Conservation (phyloP, 92 coral and sea anemone genomes). For the Umimayanthus kanabou region DNA sequence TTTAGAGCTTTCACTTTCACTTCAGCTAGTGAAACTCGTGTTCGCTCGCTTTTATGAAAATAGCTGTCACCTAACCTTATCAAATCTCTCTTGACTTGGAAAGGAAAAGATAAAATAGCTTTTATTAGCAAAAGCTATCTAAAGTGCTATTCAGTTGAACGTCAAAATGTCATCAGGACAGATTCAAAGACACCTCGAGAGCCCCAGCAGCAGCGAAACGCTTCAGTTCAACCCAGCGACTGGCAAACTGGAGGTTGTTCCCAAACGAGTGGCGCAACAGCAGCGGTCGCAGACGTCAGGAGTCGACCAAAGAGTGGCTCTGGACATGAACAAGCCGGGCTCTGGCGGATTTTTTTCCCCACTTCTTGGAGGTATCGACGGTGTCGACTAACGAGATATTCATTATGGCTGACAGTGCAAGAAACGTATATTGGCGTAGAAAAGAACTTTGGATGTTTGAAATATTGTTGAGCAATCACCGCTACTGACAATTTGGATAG, state of each 20-base stretch:
- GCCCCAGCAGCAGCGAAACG: constrained; percentile 44
- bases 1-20: background rate
- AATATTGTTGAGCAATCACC: background rate
- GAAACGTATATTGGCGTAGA: background rate
- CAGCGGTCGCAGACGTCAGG: constrained; percentile 13
- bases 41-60: too few species aligned
- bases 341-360: constrained; percentile 66
- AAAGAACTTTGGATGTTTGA: background rate
- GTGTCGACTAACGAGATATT: too few species aligned
- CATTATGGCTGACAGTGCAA: constrained; percentile 6
- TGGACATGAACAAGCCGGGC: constrained; percentile 79
- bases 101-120: background rate
- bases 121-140: too few species aligned
- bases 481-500: background rate
- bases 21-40: too few species aligned
- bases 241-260: constrained; percentile 70
- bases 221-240: constrained; percentile 77
- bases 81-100: background rate
- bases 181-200: constrained; percentile 52
- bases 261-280: constrained; percentile 32
- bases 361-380: background rate
- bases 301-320: constrained; percentile 51
- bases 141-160: too few species aligned
- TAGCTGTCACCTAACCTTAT: too few species aligned
- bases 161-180: constrained; percentile 19